These are phyloP conservation scores for Solea senegalensis DNA, from an alignment of 2,113 vertebrate species.

Conservation along the genomic window DNA sequence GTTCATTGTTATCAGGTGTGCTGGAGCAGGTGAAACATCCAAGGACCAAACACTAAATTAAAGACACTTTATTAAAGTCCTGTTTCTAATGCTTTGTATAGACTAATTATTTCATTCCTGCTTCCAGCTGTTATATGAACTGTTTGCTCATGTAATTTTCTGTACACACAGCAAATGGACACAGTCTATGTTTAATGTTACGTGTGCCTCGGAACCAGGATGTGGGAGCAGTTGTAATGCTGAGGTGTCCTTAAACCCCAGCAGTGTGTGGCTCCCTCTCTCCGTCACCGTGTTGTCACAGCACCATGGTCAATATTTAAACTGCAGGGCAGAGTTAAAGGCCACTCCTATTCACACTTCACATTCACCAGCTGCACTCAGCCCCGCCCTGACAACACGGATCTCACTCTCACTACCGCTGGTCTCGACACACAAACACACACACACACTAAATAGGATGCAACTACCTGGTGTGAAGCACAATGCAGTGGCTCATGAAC, in stretches of 20 bases:
- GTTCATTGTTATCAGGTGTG: too few species aligned
- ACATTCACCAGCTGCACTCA: constrained; percentile 56
- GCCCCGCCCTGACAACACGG: constrained; percentile 77
- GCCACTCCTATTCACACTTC: constrained; percentile 59
- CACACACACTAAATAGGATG: constrained; percentile 43
- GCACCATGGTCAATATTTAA: constrained; percentile 79
- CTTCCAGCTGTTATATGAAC: background rate
- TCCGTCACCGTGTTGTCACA: constrained; percentile 41
- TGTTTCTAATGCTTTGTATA: too few species aligned
- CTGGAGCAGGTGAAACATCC: too few species aligned
- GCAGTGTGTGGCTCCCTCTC: background rate
- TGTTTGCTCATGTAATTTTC: background rate
- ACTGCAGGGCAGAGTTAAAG: constrained; percentile 52
- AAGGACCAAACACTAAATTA: too few species aligned
- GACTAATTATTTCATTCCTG: background rate
- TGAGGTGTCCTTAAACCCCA: constrained; percentile 76
- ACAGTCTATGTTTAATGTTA: background rate
- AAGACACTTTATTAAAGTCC: too few species aligned
- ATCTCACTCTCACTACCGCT: constrained; percentile 43
- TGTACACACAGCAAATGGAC: background rate
- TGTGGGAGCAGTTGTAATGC: constrained; percentile 49
- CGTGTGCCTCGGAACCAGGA: constrained; percentile 28
- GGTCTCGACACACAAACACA: background rate
- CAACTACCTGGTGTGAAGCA: constrained; percentile 20
- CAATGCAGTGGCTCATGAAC: background rate